These are phyloP conservation scores for Chrysodeixis includens DNA, from an alignment of 2,888 invertebrate species.

Conservation along the genomic window DNA sequence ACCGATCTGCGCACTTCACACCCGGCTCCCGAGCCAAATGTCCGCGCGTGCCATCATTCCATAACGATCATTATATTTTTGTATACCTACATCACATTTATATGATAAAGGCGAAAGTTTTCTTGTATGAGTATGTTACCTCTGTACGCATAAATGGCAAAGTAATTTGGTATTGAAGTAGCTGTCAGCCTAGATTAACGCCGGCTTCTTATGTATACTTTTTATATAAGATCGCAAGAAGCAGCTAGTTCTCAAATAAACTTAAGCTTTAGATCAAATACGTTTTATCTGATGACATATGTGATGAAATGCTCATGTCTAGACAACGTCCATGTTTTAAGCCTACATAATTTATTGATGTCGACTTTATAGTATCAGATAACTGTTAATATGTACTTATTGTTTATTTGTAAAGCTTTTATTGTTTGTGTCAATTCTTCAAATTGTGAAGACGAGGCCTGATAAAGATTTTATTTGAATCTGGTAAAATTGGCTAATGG, in stretches of 20 bases:
- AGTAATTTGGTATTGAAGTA: no score
- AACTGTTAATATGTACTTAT: neutral
- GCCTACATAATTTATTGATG: neutral
- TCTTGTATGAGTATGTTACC: no score
- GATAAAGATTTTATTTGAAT: neutral
- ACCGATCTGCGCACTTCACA: slow-evolving; percentile 47
- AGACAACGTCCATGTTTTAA: neutral
- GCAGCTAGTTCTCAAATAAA: slow-evolving; percentile 18
- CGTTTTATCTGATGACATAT: neutral
- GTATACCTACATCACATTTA: slow-evolving; percentile 7
- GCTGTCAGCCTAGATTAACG: no score
- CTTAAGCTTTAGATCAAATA: slow-evolving; percentile 4
- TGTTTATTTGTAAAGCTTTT: neutral
- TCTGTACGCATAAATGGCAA: no score
- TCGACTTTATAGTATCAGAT: neutral
- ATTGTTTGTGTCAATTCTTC: neutral
- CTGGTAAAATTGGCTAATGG: neutral
- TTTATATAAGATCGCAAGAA: no score
- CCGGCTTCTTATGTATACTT: no score
- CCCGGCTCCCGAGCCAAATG: slow-evolving; percentile 51
- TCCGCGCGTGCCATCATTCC: slow-evolving; percentile 39
- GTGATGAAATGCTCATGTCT: neutral
- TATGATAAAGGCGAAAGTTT: no score
- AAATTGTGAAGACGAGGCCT: neutral
- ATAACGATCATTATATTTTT: slow-evolving; percentile 47